Base-by-base conservation (phyloP, 64 coral and sea anemone species). In the Pachyseris speciosa region DNA sequence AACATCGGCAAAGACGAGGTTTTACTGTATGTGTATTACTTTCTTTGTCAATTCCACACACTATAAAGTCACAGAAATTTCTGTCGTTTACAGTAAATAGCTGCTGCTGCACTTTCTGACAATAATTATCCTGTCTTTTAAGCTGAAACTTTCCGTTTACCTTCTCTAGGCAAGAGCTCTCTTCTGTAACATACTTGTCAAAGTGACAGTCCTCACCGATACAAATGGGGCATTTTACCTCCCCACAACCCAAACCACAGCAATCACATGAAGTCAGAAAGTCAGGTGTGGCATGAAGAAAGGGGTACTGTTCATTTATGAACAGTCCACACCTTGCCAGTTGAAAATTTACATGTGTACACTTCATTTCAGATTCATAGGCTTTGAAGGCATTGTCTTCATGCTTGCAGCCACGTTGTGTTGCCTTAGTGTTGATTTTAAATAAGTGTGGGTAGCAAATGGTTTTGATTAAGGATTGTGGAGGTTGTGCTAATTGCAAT, bases 361-460 rank as follows among this genome's bases (percentile, higher is more conserved):
- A 47, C 44, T 78, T 43, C 75, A 84, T 84, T 24, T 84, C n/a
- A 55, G 15, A 28, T 65, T 84, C 80, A 63, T 84, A 84, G 3
- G 33, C 60, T 84, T 84, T 84, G 80, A 65, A 13, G 29, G 58
- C 50, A 36, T 65, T 9, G 4, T 63, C 80, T 30, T 65, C 50
- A 41, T 84, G 33, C 34, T 63, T 47, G 13, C 49, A 51, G 20
- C 49, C 40, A 80, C 48, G 49, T 27, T 51, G 17, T 27, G 76
- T 47, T 84, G 51, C 80, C 80, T 65, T 65, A 41, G 30, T 84
- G 26, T 63, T 64, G 12, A 84, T 33, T 65, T 84, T 59, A 65
- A 84, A 84, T 43, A 63, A 49, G 31, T 84, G 80, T 6, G 80
- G 80, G 60, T 84, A 84, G 80, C 80, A 84, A 55, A 84, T 84